Base-by-base conservation (phyloP, 2,797 vertebrate species). In the Falco naumanni region DNA sequence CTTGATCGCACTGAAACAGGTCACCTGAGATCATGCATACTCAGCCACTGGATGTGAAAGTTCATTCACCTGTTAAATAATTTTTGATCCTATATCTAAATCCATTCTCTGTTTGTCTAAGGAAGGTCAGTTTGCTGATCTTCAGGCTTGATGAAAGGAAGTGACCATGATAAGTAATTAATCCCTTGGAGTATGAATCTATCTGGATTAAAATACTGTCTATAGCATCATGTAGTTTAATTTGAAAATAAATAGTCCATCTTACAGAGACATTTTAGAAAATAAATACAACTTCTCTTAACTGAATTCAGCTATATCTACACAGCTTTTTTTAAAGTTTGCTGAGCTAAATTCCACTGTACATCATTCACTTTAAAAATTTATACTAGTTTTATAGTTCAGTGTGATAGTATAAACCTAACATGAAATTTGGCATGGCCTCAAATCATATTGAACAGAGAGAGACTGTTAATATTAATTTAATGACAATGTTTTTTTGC, bases 401-500 rank as follows among this genome's bases (percentile, higher is more conserved):
- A 51, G 10, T 87, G 19, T 25, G 17, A 77, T 11, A 87, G 5
- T 19, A 29, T 47, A 79, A 82, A 60, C 6, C 47, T 66, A 69
- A 51, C 45, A 41, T 29, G 61, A 88, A 74, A 60, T 63, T 59
- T 89, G 21, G 6, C 69, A 87, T 87, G 90, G 88, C 86, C 90
- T 96, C 94, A 94, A 90, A 89, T 89, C 74, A 94, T 90, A 93
- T 96, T 95, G 91, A 95, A 88, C 57, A 94, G 93, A 95, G 88
- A 94, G 90, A 95, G 71, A 95, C 66, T 93, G 21, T 34, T 74
- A 43, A 14, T 39, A 90, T 50, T 65, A 71, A 60, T 7, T 70
- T 56, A 76, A 68, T 84, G 28, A 5, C 60, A 68, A 66, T 2
- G 1, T 15, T 91, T 94, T 94, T 81, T 54, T 78, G 29, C 37